Percentiles rank a stretch among this genome's conserved stretches.
phyloP scores from a whole-genome alignment of 2,797 vertebrate genomes.

The Molossus alvarezi region DNA sequence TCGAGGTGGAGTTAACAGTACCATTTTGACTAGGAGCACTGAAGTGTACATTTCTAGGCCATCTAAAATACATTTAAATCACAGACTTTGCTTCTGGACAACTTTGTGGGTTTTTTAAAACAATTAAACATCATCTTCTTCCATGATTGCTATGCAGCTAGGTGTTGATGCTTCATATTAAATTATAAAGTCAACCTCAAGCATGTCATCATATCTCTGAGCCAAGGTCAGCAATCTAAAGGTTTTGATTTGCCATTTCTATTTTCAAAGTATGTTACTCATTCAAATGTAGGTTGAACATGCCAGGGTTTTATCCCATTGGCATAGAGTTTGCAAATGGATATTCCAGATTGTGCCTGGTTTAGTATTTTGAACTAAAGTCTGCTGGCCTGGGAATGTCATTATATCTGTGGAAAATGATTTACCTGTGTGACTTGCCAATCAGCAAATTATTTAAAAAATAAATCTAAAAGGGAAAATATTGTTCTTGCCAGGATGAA shows the following conservation, averaged over 20 bases:
- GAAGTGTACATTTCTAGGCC: not conserved
- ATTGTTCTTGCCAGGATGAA: constrained; percentile 72
- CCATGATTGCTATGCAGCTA: not conserved
- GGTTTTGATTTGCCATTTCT: constrained; percentile 56
- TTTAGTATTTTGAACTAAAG: constrained; percentile 76
- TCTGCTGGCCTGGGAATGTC: constrained; percentile 73
- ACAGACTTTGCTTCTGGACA: not conserved
- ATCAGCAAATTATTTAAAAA: constrained; percentile 83
- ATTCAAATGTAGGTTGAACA: constrained; percentile 50
- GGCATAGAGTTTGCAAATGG: constrained; percentile 67
- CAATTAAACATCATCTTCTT: constrained; percentile 14
- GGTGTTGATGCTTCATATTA: not conserved
- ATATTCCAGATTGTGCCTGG: constrained; percentile 45
- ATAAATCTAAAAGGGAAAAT: constrained; percentile 79
- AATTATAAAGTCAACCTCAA: constrained; percentile 6
- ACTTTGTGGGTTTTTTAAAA: not conserved
- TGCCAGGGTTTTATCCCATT: constrained; percentile 56
- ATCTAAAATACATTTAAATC: not conserved
- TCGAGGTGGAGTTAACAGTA: not conserved
- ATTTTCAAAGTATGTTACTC: constrained; percentile 61
- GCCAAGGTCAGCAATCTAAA: constrained; percentile 3
- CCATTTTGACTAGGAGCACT: not conserved
- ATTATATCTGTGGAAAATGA: constrained; percentile 80
- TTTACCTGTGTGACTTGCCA: constrained; percentile 81
- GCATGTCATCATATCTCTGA: not conserved